A percentile compares a stretch with the other conserved stretches of the same genome.
These are phyloP conservation scores for Strongylocentrotus purpuratus DNA, from an alignment of 35 echinoderm and acorn worm genomes.

Conservation along the genomic window DNA sequence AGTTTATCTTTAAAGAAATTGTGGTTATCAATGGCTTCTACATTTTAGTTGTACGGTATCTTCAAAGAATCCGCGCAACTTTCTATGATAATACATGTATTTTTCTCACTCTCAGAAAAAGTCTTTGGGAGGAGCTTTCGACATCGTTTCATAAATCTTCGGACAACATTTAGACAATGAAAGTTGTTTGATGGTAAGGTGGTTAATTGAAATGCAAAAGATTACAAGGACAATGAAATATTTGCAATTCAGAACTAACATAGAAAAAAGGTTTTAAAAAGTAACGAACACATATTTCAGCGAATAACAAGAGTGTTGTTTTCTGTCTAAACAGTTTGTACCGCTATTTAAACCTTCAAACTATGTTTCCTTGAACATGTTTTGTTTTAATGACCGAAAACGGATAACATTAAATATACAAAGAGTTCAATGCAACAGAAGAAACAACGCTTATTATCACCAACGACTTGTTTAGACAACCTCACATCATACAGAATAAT, in stretches of 20 bases:
- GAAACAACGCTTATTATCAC: neutral
- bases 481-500: neutral
- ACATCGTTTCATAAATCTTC: neutral
- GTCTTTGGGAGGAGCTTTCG: neutral
- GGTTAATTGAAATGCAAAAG: too few relatives aligned
- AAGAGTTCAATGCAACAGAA: neutral
- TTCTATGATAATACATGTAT: neutral
- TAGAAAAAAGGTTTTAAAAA: too few relatives aligned
- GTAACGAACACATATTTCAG: neutral
- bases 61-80: too few relatives aligned
- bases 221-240: neutral
- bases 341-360: neutral
- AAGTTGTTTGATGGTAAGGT: too few relatives aligned
- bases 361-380: neutral
- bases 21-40: too few relatives aligned
- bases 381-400: neutral
- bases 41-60: too few relatives aligned
- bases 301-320: neutral
- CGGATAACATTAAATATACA: neutral
- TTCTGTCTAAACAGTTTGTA: neutral
- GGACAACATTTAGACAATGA: neutral
- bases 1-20: too few relatives aligned
- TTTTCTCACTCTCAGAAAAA: neutral
- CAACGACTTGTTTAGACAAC: neutral
- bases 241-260: neutral